Percentiles rank a stretch among this genome's conserved stretches.
Evolutionary conservation across 2,888 invertebrate species (phyloP).

Genomic region (Trisateles emortualis): DNA sequence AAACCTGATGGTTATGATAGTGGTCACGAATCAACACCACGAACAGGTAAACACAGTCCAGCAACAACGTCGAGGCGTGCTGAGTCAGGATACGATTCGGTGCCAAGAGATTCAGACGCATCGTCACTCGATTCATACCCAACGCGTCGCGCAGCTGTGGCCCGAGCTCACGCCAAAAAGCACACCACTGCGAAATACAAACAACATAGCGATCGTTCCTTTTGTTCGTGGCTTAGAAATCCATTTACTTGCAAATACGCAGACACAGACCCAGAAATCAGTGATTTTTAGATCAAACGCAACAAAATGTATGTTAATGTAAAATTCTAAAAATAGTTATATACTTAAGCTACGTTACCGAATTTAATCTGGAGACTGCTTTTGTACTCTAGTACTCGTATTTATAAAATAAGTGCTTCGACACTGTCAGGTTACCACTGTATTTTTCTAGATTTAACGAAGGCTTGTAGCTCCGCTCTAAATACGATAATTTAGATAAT

Average conservation of each 20-base stretch:
- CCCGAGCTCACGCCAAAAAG: constrained; percentile 82
- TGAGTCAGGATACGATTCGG: constrained; percentile 97
- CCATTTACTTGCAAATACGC: constrained; percentile 93
- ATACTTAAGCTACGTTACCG: constrained; percentile 86
- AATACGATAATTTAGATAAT: constrained; percentile 50
- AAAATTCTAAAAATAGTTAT: constrained; percentile 62
- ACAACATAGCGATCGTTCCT: constrained; percentile 90
- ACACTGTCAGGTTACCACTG: constrained; percentile 81
- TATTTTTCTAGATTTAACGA: constrained; percentile 81
- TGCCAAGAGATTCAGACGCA: constrained; percentile 95
- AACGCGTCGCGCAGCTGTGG: constrained; percentile 80
- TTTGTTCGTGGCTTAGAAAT: constrained; percentile 92
- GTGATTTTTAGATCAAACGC: constrained; percentile 83
- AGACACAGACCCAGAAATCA: constrained; percentile 90
- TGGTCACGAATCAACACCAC: constrained; percentile 93
- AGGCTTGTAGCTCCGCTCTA: constrained; percentile 64
- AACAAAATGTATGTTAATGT: constrained; percentile 60
- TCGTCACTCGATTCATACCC: constrained; percentile 93
- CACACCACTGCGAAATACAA: constrained; percentile 89
- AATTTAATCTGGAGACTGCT: constrained; percentile 88
- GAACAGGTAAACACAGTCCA: constrained; percentile 93
- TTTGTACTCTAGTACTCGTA: constrained; percentile 82
- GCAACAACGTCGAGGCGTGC: constrained; percentile 93
- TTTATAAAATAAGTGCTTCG: constrained; percentile 78
- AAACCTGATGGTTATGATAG: constrained; percentile 94